Evolutionary conservation across 2,888 invertebrate genomes (phyloP).

Genomic region (Tenthredo amoena): DNA sequence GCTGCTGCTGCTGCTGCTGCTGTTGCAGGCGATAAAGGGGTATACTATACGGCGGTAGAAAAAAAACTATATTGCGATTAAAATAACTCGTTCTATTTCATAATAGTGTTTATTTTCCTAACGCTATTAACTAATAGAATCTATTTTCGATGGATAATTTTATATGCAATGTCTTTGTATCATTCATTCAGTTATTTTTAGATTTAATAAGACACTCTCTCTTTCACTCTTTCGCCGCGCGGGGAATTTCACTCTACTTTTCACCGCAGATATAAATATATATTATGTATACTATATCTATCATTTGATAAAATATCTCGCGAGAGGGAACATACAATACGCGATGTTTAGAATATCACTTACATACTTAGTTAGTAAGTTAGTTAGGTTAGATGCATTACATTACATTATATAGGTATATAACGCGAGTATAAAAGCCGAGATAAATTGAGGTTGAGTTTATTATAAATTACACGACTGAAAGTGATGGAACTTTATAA

Average conservation of each 20-base stretch:
- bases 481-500: constrained; percentile 33
- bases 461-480: constrained; percentile 34
- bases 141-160: neutral
- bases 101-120: neutral
- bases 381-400: neutral
- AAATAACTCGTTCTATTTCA: constrained; percentile 36
- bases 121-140: neutral
- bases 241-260: neutral
- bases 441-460: constrained; percentile 38
- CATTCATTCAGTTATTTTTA: neutral
- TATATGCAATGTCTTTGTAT: neutral
- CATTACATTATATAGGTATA: neutral
- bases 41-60: neutral
- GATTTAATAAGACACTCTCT: neutral
- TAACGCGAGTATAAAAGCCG: neutral
- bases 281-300: neutral
- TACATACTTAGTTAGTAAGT: neutral
- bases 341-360: neutral
- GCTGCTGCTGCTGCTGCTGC: no score
- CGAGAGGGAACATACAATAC: neutral
- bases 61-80: neutral
- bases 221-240: neutral
- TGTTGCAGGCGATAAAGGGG: neutral
- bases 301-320: neutral
- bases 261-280: neutral